Evolutionary conservation across 2,797 vertebrate species (phyloP).

Genomic region (Rhadinocentrus ornatus): DNA sequence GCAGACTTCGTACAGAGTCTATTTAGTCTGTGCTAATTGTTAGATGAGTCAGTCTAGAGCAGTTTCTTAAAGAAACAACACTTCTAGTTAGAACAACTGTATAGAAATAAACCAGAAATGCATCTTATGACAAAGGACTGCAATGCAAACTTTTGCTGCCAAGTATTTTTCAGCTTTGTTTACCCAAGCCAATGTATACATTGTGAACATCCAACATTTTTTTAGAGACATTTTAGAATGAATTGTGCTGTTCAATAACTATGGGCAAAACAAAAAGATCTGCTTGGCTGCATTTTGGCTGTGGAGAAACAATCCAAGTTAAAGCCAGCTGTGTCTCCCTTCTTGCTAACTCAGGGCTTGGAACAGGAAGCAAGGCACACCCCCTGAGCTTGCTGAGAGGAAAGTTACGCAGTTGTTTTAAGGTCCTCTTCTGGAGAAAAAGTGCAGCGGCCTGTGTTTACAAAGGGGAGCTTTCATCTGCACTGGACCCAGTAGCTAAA

Average conservation of each 20-base stretch:
- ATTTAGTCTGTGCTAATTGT: background rate
- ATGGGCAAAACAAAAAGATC: conserved; percentile 22
- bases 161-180: background rate
- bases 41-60: background rate
- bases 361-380: conserved; percentile 58
- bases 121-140: background rate
- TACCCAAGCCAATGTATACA: background rate
- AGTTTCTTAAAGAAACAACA: background rate
- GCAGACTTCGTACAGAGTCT: background rate
- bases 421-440: conserved; percentile 36
- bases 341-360: conserved; percentile 10
- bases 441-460: conserved; percentile 23
- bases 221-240: background rate
- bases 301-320: conserved; percentile 44
- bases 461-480: conserved; percentile 31
- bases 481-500: background rate
- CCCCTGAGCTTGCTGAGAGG: conserved; percentile 46
- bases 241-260: background rate
- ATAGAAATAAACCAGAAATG: background rate
- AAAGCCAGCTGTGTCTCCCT: conserved; percentile 51
- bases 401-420: conserved; percentile 24
- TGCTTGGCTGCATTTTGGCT: background rate
- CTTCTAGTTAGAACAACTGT: background rate
- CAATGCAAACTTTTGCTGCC: background rate
- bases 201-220: conserved; percentile 7